Evolutionary conservation across 2,888 invertebrate genomes (phyloP).

Genomic region (Hypercompe scribonia): DNA sequence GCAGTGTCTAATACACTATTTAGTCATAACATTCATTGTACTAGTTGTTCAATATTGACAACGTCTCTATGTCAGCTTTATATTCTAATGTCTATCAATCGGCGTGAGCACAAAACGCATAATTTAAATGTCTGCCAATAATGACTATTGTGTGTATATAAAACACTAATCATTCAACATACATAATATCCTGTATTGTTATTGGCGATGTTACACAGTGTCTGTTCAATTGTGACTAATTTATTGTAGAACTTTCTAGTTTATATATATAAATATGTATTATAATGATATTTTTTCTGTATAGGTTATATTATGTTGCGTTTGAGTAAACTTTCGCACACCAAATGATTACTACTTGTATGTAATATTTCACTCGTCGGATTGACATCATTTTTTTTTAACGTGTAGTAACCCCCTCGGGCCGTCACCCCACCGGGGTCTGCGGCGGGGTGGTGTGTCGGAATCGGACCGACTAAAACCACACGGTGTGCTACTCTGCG

Average conservation of each 20-base stretch:
- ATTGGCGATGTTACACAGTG: not conserved
- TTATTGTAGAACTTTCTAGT: not conserved
- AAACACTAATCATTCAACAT: conserved; percentile 13
- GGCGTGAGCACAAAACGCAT: conserved; percentile 22
- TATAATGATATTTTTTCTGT: not conserved
- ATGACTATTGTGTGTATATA: conserved; percentile 40
- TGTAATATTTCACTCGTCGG: not conserved
- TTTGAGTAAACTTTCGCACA: not conserved
- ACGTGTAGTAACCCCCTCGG: no score
- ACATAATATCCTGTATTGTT: not conserved
- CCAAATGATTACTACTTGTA: not conserved
- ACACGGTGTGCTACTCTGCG: no score
- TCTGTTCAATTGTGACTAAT: not conserved
- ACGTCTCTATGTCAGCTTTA: conserved; percentile 24
- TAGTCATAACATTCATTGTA: conserved; percentile 24
- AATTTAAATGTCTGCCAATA: conserved; percentile 31
- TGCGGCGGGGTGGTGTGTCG: no score
- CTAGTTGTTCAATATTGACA: conserved; percentile 15
- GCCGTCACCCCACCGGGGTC: no score
- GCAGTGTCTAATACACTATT: conserved; percentile 14
- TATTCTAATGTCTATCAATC: conserved; percentile 27
- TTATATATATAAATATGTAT: not conserved
- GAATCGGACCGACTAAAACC: no score
- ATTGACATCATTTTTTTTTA: no score
- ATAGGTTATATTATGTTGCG: not conserved